Evolutionary conservation across 1,140 invertebrate genomes (phyloP), one percentile per base, ranked within the genome.

Genomic region (Zaprionus camerounensis): DNA sequence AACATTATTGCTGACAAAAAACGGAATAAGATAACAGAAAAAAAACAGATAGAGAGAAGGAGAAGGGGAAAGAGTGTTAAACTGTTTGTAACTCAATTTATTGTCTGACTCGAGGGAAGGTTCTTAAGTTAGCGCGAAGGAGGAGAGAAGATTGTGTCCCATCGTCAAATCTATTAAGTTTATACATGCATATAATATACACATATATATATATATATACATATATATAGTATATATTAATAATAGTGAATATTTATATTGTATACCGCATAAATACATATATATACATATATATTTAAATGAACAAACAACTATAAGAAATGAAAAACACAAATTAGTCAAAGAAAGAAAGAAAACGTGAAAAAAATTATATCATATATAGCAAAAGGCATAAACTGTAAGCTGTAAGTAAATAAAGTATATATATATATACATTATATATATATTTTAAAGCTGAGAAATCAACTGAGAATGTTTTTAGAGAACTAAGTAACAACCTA

Each of bases 401-500:
- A 28, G 61, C 22, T 26, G n/a, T 69, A 69, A 62, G 57, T 62
- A 31, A 70, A 58, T 51, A 38, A 72, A 34, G 38, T 28, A 72
- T 67, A 72, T 66, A 78, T 67, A 70, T 56, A 64, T 78, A 78
- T 78, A 90, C 7, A 28, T 88, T 84, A 88, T 85, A 90, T 81
- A 78, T 81, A 78, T 84, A 90, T 88, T 84, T 88, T 85, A 90
- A 88, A 63, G 66, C 73, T 71, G 55, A 78, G 82, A 80, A 74
- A 87, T 68, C 74, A 84, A 88, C 81, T 83, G 75, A 84, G 61
- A 61, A 88, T 68, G 81, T 90, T 90, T 85, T 77, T 90, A 90
- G 86, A 90, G 86, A 31, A 81, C 79, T 90, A 88, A 88, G 84
- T 90, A 88, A 87, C 81, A 90, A 88, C 84, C 84, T 88, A 88